A percentile compares a stretch with the other conserved stretches of the same genome.
Evolutionary conservation across 2,888 invertebrate genomes (phyloP).

Genomic region (Drosophila meridiana): DNA sequence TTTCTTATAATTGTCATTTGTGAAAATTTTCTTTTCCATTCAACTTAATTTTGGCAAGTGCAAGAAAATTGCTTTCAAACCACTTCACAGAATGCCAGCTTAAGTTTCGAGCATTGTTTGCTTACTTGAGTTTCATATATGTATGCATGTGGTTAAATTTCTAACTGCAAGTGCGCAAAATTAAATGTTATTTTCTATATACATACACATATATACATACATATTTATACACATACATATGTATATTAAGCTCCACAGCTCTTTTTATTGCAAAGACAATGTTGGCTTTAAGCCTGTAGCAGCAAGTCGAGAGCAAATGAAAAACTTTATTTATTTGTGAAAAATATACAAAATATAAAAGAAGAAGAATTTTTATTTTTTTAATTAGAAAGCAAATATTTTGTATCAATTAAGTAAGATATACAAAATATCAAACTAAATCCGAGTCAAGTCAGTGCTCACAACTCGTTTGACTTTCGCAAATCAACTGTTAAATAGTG

Average conservation of each 20-base stretch:
- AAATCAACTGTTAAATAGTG: conserved; percentile 56
- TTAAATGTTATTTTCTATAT: neutral
- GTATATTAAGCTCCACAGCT: neutral
- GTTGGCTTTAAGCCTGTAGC: neutral
- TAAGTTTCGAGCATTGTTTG: conserved; percentile 1
- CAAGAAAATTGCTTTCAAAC: conserved; percentile 13
- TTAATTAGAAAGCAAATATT: neutral
- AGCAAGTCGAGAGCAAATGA: neutral
- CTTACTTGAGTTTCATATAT: neutral
- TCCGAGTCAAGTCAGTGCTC: neutral
- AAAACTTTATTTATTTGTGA: neutral
- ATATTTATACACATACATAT: neutral
- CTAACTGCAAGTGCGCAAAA: neutral
- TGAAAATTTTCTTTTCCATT: neutral
- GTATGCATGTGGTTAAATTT: neutral
- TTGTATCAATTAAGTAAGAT: neutral
- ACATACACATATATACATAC: neutral
- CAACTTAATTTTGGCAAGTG: conserved; percentile 6
- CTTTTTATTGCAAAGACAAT: neutral
- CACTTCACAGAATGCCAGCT: conserved; percentile 6
- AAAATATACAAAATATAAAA: neutral
- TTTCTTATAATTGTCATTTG: neutral
- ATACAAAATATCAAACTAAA: neutral
- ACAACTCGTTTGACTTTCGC: neutral
- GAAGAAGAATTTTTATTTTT: neutral